Evolutionary conservation across 2,797 vertebrate species (phyloP), one percentile per base, ranked within the genome.

Genomic region (Vireo griseus): DNA sequence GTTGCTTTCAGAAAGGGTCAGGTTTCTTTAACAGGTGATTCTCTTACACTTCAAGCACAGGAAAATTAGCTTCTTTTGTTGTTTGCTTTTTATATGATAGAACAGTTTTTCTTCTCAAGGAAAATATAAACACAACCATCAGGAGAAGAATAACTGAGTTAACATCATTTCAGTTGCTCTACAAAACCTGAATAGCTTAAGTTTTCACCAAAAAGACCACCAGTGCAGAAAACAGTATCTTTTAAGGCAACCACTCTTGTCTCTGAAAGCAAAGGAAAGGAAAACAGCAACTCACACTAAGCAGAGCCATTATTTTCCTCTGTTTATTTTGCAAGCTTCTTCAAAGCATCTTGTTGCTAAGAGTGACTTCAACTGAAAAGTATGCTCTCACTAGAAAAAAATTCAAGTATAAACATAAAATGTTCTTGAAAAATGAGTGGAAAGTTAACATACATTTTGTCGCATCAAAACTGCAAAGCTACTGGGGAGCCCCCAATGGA

Each of bases 271-370:
- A 89, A 68, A 77, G 45, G 68, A 95, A 94, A 80, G 39, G 44
- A 67, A 92, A 88, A 90, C 58, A 11, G n/a, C 50, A 94, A 42
- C 71, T 85, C 35, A 16, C 45, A 82, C 50, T 54, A 91, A 78
- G 45, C 12, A 71, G 54, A 88, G n/a, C 5, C 33, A 69, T 58
- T 91, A 92, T 90, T 95, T 92, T 90, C 52, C 80, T 86, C 58
- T 96, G 74, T 97, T 93, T 97, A 88, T 90, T 94, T 94, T 81
- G 73, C 81, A 94, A 91, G 42, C 75, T 78, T 93, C 73, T 96
- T 95, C 82, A 78, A 94, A 95, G 82, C 45, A 86, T 86, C 73
- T 66, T 81, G 92, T 95, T 96, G 94, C 93, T 93, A 94, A 84
- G 95, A 94, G 37, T 69, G 63, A 92, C 83, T 95, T 91, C 71